Conservation (phyloP, 2,113 vertebrate species). For the Rhea americana region DNA sequence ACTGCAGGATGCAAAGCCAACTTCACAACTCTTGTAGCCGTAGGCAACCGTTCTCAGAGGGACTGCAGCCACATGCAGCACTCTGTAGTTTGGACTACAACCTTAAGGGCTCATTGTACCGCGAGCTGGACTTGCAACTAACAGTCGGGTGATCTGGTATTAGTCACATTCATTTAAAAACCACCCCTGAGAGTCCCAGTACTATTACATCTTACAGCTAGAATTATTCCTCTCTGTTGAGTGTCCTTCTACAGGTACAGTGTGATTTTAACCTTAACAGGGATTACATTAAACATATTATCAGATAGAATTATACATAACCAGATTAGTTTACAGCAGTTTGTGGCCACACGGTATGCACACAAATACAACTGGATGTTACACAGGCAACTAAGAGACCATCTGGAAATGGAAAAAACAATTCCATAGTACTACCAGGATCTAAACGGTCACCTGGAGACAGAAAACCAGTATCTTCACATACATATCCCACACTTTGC, state of each 20-base stretch:
- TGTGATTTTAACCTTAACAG: neutral
- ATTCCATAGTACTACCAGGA: neutral
- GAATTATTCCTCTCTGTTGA: neutral
- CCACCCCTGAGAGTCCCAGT: too few relatives aligned
- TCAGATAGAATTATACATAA: neutral
- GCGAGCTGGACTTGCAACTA: neutral
- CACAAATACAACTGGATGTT: neutral
- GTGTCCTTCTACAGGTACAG: neutral
- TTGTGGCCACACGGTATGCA: neutral
- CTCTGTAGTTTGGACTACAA: accelerated
- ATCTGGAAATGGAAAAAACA: neutral
- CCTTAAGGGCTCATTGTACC: neutral
- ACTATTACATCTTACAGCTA: neutral
- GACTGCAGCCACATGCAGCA: neutral
- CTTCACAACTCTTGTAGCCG: neutral
- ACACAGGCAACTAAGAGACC: neutral
- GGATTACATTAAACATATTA: neutral
- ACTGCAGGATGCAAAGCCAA: neutral
- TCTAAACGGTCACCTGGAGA: neutral
- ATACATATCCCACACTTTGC: neutral
- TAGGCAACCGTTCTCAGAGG: neutral
- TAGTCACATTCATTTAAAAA: neutral
- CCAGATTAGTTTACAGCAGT: neutral
- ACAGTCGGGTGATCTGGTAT: neutral
- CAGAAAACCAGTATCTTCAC: neutral